Evolutionary conservation across 2,888 invertebrate species (phyloP), one percentile per base, ranked within the genome.

Genomic region (Drosophila robusta): DNA sequence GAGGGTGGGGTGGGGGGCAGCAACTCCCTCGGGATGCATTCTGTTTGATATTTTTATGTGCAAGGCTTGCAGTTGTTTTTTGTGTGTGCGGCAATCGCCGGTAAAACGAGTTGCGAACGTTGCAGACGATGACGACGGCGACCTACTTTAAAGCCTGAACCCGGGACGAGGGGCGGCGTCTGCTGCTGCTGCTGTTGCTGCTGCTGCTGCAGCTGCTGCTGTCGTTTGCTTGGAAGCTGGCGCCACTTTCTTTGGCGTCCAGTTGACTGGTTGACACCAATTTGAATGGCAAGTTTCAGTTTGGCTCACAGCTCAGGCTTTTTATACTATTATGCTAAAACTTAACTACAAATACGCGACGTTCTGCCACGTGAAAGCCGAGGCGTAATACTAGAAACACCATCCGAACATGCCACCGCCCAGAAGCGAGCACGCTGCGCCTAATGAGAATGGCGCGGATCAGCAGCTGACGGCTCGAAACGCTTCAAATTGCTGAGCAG

Each of bases 191-290:
- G 45, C 70, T 49, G 50, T 12, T 44, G 16, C 24, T 49, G 26
- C 16, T 41, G 42, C 41, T 34, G 46, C 56, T 65, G 76, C 18
- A 45, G 64, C 44, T 26, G 51, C 41, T 47, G 50, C 55, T 56
- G 60, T 32, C 42, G 51, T 42, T 52, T 26, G 66, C 58, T 61
- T 60, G 62, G 44, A 47, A 46, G 58, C 58, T 87, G 82, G 85
- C 82, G 87, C 87, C 82, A 84, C 87, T 87, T 82, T 83, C 88
- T 87, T 86, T 80, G 83, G 88, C 85, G 83, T 82, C 88, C 88
- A 82, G 83, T 82, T 84, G 84, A 75, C 77, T 87, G 87, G 83
- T 86, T 83, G 83, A 83, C 87, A 83, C 85, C 83, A 74, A 87
- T 83, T 83, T 85, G 86, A 83, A 87, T 87, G 82, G 85, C 85